Evolutionary conservation across 2,888 invertebrate genomes (phyloP).

Genomic region (Frankliniella fusca): DNA sequence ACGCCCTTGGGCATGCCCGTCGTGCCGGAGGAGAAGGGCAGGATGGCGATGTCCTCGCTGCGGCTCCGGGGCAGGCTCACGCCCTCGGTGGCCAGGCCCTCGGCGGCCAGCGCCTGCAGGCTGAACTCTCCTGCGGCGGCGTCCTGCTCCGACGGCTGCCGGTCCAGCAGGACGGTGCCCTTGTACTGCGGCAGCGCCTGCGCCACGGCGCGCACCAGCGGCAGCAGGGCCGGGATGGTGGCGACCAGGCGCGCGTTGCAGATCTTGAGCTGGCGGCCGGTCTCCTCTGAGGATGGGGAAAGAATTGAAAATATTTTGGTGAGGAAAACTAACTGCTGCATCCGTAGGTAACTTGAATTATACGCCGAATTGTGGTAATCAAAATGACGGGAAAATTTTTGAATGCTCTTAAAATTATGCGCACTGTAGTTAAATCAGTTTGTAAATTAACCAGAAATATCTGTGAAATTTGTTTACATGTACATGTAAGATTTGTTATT

Average conservation of each 20-base stretch:
- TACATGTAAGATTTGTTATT: not conserved
- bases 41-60: slow-evolving; percentile 45
- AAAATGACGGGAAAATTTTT: too few relatives aligned
- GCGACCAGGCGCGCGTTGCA: slow-evolving; percentile 41
- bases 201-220: slow-evolving; percentile 56
- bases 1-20: slow-evolving; percentile 80
- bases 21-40: slow-evolving; percentile 67
- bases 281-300: not conserved
- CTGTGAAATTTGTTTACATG: not conserved
- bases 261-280: not conserved
- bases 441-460: not conserved
- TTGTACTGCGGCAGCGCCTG: slow-evolving; percentile 55
- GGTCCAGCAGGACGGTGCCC: slow-evolving; percentile 51
- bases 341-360: too few relatives aligned
- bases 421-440: too few relatives aligned
- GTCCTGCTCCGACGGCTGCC: not conserved
- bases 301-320: too few relatives aligned
- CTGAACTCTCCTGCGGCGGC: not conserved
- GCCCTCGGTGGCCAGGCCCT: slow-evolving; percentile 36
- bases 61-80: slow-evolving; percentile 23
- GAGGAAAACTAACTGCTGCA: too few relatives aligned
- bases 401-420: not conserved
- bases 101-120: slow-evolving; percentile 35
- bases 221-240: slow-evolving; percentile 60
- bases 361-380: too few relatives aligned